phyloP scores from a whole-genome alignment of 2,113 vertebrate genomes.

The Thalassoma bifasciatum region DNA sequence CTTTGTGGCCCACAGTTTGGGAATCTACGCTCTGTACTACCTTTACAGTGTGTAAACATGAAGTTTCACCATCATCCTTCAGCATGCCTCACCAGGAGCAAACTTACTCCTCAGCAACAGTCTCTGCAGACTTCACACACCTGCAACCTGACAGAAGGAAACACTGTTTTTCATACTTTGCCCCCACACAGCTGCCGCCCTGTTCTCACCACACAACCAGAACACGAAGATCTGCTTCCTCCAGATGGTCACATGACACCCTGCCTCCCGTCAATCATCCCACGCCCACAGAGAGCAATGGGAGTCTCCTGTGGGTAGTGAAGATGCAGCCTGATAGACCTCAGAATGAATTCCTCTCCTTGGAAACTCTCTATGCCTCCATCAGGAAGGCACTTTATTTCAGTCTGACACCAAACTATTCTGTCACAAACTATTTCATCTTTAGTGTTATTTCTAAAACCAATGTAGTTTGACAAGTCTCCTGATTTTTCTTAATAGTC shows the following conservation, averaged over 20 bases:
- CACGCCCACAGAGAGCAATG: conserved; percentile 16
- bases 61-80: too few species aligned
- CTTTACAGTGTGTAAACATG: too few species aligned
- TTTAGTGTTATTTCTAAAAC: too few species aligned
- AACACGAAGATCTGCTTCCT: conserved; percentile 60
- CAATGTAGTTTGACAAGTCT: too few species aligned
- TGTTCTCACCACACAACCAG: conserved; percentile 41
- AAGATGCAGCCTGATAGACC: conserved; percentile 12
- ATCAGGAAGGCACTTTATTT: background rate
- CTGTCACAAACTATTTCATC: background rate
- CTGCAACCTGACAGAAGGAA: conserved; percentile 31
- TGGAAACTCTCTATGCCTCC: background rate
- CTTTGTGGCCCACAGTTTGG: too few species aligned
- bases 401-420: background rate
- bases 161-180: conserved; percentile 14
- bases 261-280: conserved; percentile 60
- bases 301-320: conserved; percentile 27
- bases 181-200: conserved; percentile 64
- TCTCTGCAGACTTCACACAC: conserved; percentile 24
- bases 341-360: too few species aligned
- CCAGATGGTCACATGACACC: conserved; percentile 63
- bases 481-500: too few species aligned
- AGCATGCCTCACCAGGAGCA: too few species aligned
- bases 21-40: too few species aligned
- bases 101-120: background rate